Evolutionary conservation across 64 coral and sea anemone species (phyloP).

Genomic region (Anthopleura sola): DNA sequence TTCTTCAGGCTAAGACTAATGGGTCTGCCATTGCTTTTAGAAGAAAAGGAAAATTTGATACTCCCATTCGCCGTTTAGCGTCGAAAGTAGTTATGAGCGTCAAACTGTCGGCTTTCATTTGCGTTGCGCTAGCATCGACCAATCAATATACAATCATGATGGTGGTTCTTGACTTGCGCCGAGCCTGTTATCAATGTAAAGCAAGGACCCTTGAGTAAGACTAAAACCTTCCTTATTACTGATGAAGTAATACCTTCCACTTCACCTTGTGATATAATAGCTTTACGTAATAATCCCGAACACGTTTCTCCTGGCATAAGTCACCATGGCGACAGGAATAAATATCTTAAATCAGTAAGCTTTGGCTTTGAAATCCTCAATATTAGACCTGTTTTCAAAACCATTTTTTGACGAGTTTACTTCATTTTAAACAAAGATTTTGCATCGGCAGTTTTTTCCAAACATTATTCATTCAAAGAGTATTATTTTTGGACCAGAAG

Average conservation of each 20-base stretch:
- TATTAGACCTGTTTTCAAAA: background rate
- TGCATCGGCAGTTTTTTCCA: background rate
- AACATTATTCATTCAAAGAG: background rate
- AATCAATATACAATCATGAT: too few relatives aligned
- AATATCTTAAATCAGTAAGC: background rate
- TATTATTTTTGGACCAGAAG: background rate
- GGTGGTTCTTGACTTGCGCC: background rate
- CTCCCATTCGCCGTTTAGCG: too few relatives aligned
- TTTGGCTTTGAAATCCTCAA: background rate
- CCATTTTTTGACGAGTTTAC: background rate
- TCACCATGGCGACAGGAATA: background rate
- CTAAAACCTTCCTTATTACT: background rate
- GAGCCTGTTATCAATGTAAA: background rate
- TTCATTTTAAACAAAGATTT: background rate
- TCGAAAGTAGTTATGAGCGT: too few relatives aligned
- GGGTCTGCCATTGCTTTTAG: too few relatives aligned
- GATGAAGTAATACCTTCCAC: background rate
- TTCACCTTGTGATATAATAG: background rate
- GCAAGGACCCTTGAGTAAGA: background rate
- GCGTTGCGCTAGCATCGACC: too few relatives aligned
- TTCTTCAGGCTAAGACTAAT: too few relatives aligned
- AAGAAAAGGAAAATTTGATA: too few relatives aligned
- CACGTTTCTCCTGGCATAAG: background rate
- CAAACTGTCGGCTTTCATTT: too few relatives aligned
- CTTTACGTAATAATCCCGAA: background rate